Percentiles rank a stretch among this genome's conserved stretches.
Evolutionary conservation across 30 jellyfish, hydroid and myxozoan species (phyloP).

Genomic region (Calvadosia cruxmelitensis): DNA sequence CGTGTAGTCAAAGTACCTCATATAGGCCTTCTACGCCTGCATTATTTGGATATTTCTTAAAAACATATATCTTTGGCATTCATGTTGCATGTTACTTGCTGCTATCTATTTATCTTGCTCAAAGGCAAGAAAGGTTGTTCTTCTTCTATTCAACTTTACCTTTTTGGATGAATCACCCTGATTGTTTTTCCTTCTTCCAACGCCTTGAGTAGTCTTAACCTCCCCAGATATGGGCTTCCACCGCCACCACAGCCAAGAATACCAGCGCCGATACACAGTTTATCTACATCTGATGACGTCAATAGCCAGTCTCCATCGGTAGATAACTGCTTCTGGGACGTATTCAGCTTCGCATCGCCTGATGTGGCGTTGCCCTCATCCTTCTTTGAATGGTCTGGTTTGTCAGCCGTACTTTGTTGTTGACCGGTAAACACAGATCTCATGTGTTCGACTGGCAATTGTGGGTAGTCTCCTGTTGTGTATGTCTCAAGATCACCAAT

Average conservation of each 20-base stretch:
- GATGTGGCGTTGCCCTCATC: background rate
- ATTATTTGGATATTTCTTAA: too few relatives aligned
- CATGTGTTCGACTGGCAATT: background rate
- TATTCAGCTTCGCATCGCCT: background rate
- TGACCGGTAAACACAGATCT: background rate
- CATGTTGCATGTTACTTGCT: too few relatives aligned
- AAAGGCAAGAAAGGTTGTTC: too few relatives aligned
- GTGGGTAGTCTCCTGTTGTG: background rate
- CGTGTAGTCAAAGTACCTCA: too few relatives aligned
- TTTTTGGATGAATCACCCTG: conserved; percentile 26
- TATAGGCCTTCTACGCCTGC: too few relatives aligned
- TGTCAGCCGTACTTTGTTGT: background rate
- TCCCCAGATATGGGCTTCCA: conserved; percentile 55
- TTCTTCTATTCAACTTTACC: too few relatives aligned
- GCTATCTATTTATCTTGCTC: too few relatives aligned
- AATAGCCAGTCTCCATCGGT: conserved; percentile 62
- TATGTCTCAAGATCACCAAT: too few relatives aligned
- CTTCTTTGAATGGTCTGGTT: background rate
- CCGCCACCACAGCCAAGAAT: conserved; percentile 74
- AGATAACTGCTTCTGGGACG: conserved; percentile 17
- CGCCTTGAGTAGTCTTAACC: conserved; percentile 6
- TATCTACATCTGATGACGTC: conserved; percentile 30
- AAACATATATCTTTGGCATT: too few relatives aligned
- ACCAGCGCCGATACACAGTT: conserved; percentile 50
- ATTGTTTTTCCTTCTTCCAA: conserved; percentile 24